Percentiles rank a stretch among this genome's conserved stretches.
These are phyloP conservation scores for Acipenser ruthenus DNA, from an alignment of 2,797 vertebrate species.

Conservation along the genomic window DNA sequence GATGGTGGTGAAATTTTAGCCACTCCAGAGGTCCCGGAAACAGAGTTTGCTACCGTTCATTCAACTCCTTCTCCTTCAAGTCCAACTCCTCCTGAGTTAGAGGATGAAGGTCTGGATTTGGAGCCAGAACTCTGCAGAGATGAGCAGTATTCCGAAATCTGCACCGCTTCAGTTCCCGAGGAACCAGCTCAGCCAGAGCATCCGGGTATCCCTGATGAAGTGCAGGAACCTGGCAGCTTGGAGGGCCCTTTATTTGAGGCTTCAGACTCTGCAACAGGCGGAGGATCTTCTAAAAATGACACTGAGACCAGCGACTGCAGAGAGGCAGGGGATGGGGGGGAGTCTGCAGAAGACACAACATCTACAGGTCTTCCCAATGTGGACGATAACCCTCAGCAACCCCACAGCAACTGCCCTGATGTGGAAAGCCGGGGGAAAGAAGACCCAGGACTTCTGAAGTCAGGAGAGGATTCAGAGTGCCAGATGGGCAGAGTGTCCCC, in stretches of 20 bases:
- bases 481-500: constrained; percentile 36
- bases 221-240: constrained; percentile 46
- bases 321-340: constrained; percentile 36
- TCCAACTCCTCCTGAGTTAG: constrained; percentile 30
- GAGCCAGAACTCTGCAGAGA: constrained; percentile 49
- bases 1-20: constrained; percentile 13
- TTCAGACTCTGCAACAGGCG: constrained; percentile 7
- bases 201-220: constrained; percentile 43
- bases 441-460: constrained; percentile 7
- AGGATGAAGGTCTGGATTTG: constrained; percentile 47
- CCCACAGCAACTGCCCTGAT: constrained; percentile 20
- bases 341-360: constrained; percentile 10
- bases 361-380: constrained; percentile 13
- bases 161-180: constrained; percentile 43
- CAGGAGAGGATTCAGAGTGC: constrained; percentile 27
- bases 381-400: constrained; percentile 20
- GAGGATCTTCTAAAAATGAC: background rate
- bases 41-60: constrained; percentile 38
- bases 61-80: constrained; percentile 51
- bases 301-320: constrained; percentile 4
- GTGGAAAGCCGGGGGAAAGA: constrained; percentile 33
- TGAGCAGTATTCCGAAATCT: constrained; percentile 51
- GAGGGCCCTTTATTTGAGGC: constrained; percentile 46
- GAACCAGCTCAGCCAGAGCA: constrained; percentile 42
- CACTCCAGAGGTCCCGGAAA: constrained; percentile 17